Base-by-base conservation (phyloP, 1,140 invertebrate genomes). In the Drosophila tani region DNA sequence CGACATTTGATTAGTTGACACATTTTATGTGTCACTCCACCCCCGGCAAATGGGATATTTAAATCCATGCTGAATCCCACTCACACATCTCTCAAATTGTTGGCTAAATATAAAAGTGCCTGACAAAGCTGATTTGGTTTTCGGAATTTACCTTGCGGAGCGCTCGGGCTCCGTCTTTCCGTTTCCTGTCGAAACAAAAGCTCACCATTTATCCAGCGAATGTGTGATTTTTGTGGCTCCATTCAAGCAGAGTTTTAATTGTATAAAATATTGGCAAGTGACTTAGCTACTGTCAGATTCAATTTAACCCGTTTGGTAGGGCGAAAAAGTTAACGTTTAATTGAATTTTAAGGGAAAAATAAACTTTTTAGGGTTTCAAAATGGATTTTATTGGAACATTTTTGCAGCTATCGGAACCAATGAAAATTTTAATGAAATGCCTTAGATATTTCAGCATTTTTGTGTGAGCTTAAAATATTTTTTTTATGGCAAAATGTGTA, bases 1-100 rank as follows among this genome's bases (percentile, higher is more conserved):
- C 29, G 35, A 15, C 85, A 75, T 82, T 90, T 90, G 85, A 90
- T 90, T 91, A 91, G 85, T 90, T 90, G 85, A 85, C 85, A 90
- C 85, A 71, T 82, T 90, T 82, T 76, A 85, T 81, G 64, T 41
- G 65, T 60, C 47, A 55, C 55, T 66, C 51, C 32, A 11, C 27
- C 40, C 21, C 40, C 43, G 24, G 35, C n/a, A 55, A 75, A 78
- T 62, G 53, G 62, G 58, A 59, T 78, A 51, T 70, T 43, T 35
- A 49, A 51, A 49, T 64, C 69, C 59, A 32, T 14, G 15, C 24
- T 55, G 14, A 57, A 35, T 43, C 21, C 38, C 35, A 35, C 50
- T 12, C 27, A 1, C 49, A 19, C 24, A n/a, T 19, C 40, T 46
- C 55, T 53, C 50, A 53, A 60, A 68, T 47, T 43, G 53, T 60